Conservation (phyloP, 2,888 invertebrate genomes). For the Amblyjoppa proteus region DNA sequence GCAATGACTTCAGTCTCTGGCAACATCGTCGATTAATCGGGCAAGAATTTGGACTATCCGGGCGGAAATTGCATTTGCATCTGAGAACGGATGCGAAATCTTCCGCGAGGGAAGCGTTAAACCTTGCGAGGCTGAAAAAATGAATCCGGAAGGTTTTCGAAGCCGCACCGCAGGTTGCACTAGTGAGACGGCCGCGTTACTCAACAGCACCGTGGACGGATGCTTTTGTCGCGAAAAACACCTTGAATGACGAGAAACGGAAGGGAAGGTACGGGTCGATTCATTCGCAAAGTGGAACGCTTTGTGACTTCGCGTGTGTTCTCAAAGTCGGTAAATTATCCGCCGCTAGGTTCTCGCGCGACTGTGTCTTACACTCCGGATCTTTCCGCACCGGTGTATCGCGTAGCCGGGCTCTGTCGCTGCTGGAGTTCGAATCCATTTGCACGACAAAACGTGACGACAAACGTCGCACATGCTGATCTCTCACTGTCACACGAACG, state of each 20-base stretch:
- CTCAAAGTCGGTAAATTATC: constrained; percentile 43
- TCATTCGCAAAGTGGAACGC: constrained; percentile 17
- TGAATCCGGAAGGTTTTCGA: constrained; percentile 9
- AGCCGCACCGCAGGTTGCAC: background rate
- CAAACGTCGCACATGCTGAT: background rate
- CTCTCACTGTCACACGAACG: background rate
- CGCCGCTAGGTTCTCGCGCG: background rate
- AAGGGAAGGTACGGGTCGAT: constrained; percentile 30
- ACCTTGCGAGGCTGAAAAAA: constrained; percentile 10
- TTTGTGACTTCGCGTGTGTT: constrained; percentile 16
- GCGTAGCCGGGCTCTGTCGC: background rate
- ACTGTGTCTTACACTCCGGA: background rate
- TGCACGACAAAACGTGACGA: constrained; percentile 13
- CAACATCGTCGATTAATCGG: background rate
- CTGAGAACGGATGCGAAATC: background rate
- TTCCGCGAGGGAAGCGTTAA: background rate
- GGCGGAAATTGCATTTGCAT: background rate
- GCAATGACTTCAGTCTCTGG: background rate
- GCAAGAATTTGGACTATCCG: background rate
- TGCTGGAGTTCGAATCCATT: constrained; percentile 6
- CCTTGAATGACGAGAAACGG: constrained; percentile 47
- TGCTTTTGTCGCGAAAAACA: constrained; percentile 40
- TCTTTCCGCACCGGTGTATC: background rate
- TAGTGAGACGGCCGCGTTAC: background rate
- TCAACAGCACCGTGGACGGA: background rate